Percentiles rank a stretch among this genome's conserved stretches.
These are phyloP conservation scores for Scaptomyza reducta DNA, from an alignment of 2,888 invertebrate species.

Conservation along the genomic window DNA sequence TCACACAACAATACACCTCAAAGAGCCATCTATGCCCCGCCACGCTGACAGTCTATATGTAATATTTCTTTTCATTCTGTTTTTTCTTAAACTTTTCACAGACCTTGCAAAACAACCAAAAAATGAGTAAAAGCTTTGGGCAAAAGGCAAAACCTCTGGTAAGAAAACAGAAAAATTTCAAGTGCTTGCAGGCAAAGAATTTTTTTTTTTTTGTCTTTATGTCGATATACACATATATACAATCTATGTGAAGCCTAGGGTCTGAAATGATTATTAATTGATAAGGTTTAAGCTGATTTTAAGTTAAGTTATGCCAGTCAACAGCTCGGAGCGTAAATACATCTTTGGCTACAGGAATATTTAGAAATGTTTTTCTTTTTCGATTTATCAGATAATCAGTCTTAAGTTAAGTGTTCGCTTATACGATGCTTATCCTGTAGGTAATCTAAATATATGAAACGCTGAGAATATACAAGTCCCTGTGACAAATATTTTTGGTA, in stretches of 20 bases:
- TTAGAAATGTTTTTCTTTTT: not conserved
- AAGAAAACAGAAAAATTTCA: constrained; percentile 33
- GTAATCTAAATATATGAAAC: constrained; percentile 4
- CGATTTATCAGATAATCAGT: constrained; percentile 22
- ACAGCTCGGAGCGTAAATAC: constrained; percentile 4
- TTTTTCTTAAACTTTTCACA: constrained; percentile 63
- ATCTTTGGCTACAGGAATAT: not conserved
- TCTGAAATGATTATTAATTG: constrained; percentile 75
- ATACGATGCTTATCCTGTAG: not conserved
- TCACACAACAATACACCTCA: constrained; percentile 77
- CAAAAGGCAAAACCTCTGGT: constrained; percentile 40
- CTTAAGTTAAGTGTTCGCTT: constrained; percentile 11
- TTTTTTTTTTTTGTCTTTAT: constrained; percentile 18
- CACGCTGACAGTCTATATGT: constrained; percentile 7
- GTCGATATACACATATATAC: constrained; percentile 17
- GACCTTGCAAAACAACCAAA: constrained; percentile 64
- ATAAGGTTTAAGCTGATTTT: constrained; percentile 70
- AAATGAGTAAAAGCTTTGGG: constrained; percentile 19
- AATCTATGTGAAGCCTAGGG: constrained; percentile 50
- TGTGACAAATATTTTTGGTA: not conserved
- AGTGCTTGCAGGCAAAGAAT: constrained; percentile 37
- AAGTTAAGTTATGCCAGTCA: constrained; percentile 47
- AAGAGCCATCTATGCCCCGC: constrained; percentile 52
- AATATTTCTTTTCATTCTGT: constrained; percentile 18
- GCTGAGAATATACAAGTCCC: not conserved